phyloP scores from a whole-genome alignment of 2,888 invertebrate species.

The Lycia hirtaria region DNA sequence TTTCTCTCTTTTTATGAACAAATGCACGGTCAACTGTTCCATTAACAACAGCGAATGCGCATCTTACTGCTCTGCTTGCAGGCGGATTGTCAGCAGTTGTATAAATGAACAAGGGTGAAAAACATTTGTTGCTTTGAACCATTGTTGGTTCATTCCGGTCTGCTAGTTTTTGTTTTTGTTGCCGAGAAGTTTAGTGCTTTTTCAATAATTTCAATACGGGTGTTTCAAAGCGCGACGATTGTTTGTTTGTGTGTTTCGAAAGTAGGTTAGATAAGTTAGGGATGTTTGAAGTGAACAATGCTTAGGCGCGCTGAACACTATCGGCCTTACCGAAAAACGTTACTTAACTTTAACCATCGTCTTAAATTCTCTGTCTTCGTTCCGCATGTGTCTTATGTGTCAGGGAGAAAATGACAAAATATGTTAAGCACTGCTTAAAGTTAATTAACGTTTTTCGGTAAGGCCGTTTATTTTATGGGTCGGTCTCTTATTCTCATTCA shows the following conservation, averaged over 20 bases:
- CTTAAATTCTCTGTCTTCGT: no score
- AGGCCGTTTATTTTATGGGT: no score
- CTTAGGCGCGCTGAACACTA: no score
- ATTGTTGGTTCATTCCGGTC: constrained; percentile 44
- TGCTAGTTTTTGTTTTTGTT: constrained; percentile 14
- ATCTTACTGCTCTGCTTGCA: constrained; percentile 48
- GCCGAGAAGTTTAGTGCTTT: constrained; percentile 12
- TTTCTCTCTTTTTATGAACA: background rate
- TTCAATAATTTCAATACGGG: constrained; percentile 17
- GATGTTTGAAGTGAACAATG: no score
- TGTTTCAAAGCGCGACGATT: background rate
- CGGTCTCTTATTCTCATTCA: no score
- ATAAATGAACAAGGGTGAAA: constrained; percentile 65
- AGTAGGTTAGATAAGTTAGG: background rate
- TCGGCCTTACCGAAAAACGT: no score
- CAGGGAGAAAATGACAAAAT: no score
- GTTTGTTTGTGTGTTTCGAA: background rate
- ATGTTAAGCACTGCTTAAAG: no score
- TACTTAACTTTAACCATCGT: no score
- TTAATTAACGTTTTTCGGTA: no score
- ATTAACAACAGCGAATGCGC: constrained; percentile 42
- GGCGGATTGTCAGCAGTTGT: constrained; percentile 56
- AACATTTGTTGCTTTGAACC: constrained; percentile 59
- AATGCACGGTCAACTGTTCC: no score
- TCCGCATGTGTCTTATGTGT: no score